phyloP scores from a whole-genome alignment of 2,888 invertebrate genomes.

The Caenorhabditis virilis region DNA sequence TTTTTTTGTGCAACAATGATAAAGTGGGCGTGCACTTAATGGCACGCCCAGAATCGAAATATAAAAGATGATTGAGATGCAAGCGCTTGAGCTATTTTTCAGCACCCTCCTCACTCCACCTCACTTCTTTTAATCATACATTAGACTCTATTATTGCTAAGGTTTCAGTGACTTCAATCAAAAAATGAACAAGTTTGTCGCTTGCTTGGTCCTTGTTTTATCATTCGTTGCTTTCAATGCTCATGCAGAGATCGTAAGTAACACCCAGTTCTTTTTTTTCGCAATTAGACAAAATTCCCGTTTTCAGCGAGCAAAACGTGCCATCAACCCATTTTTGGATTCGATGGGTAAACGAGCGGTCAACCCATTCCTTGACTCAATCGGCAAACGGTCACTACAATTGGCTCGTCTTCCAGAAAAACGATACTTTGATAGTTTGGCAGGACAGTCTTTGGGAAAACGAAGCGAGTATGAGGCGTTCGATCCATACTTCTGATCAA shows the following conservation, averaged over 20 bases:
- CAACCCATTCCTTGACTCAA: slow-evolving; percentile 63
- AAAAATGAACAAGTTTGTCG: slow-evolving; percentile 34
- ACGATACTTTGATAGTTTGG: slow-evolving; percentile 61
- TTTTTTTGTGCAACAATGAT: too few species aligned
- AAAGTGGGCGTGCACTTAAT: background rate
- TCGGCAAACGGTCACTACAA: slow-evolving; percentile 51
- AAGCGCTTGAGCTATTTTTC: background rate
- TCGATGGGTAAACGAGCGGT: slow-evolving; percentile 61
- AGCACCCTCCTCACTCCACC: background rate
- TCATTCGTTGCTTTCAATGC: slow-evolving; percentile 12
- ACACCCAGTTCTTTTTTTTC: background rate
- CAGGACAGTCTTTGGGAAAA: slow-evolving; percentile 60
- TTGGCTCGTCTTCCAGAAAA: slow-evolving; percentile 6
- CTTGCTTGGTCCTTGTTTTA: slow-evolving; percentile 36
- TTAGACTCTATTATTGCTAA: background rate
- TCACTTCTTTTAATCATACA: background rate
- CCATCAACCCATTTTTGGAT: slow-evolving; percentile 65
- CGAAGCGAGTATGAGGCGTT: slow-evolving; percentile 28
- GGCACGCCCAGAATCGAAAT: background rate
- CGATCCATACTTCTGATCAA: slow-evolving; percentile 25
- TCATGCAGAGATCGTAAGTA: slow-evolving; percentile 31
- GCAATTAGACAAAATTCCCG: background rate
- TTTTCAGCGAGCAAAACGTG: slow-evolving; percentile 48
- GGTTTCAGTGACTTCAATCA: slow-evolving; percentile 2
- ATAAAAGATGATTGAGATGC: background rate